Conservation (phyloP, 2,888 invertebrate species). For the Liposcelis brunnea region DNA sequence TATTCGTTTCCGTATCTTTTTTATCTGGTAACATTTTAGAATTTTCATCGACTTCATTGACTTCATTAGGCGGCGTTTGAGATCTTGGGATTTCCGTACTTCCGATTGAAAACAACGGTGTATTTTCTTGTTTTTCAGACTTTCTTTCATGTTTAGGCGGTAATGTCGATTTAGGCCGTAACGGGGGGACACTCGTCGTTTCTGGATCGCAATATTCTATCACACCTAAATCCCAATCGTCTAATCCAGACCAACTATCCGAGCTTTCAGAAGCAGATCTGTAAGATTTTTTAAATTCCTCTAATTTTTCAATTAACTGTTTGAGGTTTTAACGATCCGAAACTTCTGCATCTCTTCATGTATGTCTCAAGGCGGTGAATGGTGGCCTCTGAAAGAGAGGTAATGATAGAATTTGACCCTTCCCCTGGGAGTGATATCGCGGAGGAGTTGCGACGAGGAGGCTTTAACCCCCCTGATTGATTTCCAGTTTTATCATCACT, state of each 20-base stretch:
- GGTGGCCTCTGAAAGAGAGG: slow-evolving; percentile 21
- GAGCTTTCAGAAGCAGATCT: slow-evolving; percentile 28
- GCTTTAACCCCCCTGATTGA: slow-evolving; percentile 13
- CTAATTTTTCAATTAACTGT: slow-evolving; percentile 26
- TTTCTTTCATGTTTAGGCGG: not conserved
- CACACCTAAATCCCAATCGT: slow-evolving; percentile 32
- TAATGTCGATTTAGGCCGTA: not conserved
- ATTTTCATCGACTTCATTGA: too few species aligned
- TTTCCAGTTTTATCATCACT: slow-evolving; percentile 20
- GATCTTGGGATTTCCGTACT: too few species aligned
- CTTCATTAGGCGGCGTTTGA: too few species aligned
- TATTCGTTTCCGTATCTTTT: too few species aligned
- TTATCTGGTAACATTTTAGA: too few species aligned
- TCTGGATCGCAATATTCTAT: slow-evolving; percentile 24
- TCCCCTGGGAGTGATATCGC: slow-evolving; percentile 22
- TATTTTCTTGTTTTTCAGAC: too few species aligned
- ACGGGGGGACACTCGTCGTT: not conserved
- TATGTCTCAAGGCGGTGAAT: slow-evolving; percentile 29
- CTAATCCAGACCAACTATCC: slow-evolving; percentile 30
- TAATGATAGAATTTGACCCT: slow-evolving; percentile 14
- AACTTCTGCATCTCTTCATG: slow-evolving; percentile 29
- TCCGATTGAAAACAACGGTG: too few species aligned
- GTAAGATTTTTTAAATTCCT: slow-evolving; percentile 17
- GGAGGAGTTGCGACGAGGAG: slow-evolving; percentile 18
- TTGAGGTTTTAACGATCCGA: slow-evolving; percentile 30